These are phyloP conservation scores for Aradus depressus DNA, from an alignment of 2,888 invertebrate species.

Conservation along the genomic window DNA sequence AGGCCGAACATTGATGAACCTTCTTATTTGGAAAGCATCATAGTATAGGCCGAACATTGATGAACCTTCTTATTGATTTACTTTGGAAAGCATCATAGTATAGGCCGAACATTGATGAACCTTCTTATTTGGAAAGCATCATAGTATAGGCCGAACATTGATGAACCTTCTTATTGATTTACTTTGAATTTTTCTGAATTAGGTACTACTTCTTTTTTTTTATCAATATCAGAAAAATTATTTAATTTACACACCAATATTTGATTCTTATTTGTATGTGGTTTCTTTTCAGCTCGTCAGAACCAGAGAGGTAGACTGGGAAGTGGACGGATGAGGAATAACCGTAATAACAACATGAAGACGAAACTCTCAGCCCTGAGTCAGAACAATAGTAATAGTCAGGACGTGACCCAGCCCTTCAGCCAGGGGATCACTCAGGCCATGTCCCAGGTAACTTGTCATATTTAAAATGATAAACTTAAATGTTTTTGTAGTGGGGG, in stretches of 20 bases:
- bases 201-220: neutral
- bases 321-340: slow-evolving; percentile 27
- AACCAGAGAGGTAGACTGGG: slow-evolving; percentile 35
- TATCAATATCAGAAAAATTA: neutral
- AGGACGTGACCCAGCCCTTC: slow-evolving; percentile 64
- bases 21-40: too few relatives aligned
- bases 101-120: too few relatives aligned
- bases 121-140: too few relatives aligned
- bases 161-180: neutral
- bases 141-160: too few relatives aligned
- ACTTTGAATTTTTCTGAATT: neutral
- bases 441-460: slow-evolving; percentile 37
- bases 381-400: slow-evolving; percentile 43
- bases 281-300: slow-evolving; percentile 40
- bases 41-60: too few relatives aligned
- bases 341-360: slow-evolving; percentile 26
- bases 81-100: too few relatives aligned
- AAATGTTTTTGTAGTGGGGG: slow-evolving; percentile 37
- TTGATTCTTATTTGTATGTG: neutral
- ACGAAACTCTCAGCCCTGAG: slow-evolving; percentile 34
- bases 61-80: too few relatives aligned
- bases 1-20: too few relatives aligned
- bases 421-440: slow-evolving; percentile 43
- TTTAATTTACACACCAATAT: neutral
- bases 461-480: neutral